Base-by-base conservation (phyloP, 2,113 vertebrate genomes). In the Chauna torquata region DNA sequence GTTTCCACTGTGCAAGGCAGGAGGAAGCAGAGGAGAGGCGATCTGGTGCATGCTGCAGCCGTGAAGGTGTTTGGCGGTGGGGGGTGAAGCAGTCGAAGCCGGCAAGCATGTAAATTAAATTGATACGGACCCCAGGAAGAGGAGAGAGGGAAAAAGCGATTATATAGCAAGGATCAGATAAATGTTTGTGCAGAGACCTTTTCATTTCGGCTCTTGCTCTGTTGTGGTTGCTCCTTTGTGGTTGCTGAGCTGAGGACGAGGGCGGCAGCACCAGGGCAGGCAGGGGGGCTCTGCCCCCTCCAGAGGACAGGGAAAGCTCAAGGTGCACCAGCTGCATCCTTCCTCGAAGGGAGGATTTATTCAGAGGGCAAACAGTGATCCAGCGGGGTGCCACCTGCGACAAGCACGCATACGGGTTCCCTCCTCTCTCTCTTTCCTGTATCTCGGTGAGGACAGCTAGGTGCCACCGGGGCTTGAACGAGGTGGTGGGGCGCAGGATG, bases 1-100 rank as follows among this genome's bases (percentile, higher is more conserved):
- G 0, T n/a, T 81, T 9, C 52, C 64, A 52, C 3, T 5, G 1
- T 3, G 0, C 2, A 3, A 16, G n/a, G 36, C 62, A 69, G 72
- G 40, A 86, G 28, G 34, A 77, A 44, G 38, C 14, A 28, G 45
- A 74, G 81, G 25, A 42, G 32, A 42, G 32, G 6, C 40, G 52
- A 8, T 36, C 30, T 1, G 8, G 45, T 34, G 2, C 28, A 22
- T 1, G 2, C 40, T 38, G 69, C 16, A 6, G 20, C 59, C 5
- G 3, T 38, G 49, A 52, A 86, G 44, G 7, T 54, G 28, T 11
- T 76, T 64, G 54, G 55, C 59, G 76, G 36, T 1, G 0, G 54
- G 44, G 25, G 25, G 69, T 69, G 81, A 80, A 86, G 22, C 42
- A 50, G 9, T 69, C 10, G n/a, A 68, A 82, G 55, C 44, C 22